Evolutionary conservation across 1,140 invertebrate species (phyloP).

Genomic region (Pissodes strobi): DNA sequence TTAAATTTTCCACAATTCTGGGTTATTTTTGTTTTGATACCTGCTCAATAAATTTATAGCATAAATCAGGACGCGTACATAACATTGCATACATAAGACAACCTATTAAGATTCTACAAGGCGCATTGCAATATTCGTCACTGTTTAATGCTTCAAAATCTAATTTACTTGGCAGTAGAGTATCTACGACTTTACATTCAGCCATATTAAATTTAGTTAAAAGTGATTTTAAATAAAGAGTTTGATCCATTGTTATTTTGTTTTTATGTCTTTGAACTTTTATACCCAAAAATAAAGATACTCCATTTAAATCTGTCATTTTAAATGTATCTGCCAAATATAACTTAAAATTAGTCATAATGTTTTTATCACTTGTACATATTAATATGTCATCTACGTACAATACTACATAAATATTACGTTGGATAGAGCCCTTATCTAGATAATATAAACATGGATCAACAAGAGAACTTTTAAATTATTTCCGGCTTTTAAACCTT

Average conservation of each 20-base stretch:
- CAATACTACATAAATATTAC: conserved; percentile 35
- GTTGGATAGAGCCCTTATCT: not conserved
- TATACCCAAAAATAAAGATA: conserved; percentile 38
- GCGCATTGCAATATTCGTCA: conserved; percentile 38
- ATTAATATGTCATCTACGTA: too few relatives aligned
- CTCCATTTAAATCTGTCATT: conserved; percentile 21
- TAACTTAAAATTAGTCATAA: conserved; percentile 33
- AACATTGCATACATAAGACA: too few relatives aligned
- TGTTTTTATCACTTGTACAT: too few relatives aligned
- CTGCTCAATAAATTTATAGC: conserved; percentile 48
- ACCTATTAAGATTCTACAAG: conserved; percentile 47
- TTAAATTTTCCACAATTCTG: conserved; percentile 1
- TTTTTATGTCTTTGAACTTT: conserved; percentile 32
- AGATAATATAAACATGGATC: conserved; percentile 10
- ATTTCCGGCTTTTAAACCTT: not conserved
- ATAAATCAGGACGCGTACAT: conserved; percentile 48
- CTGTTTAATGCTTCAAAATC: conserved; percentile 39
- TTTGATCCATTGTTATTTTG: conserved; percentile 24
- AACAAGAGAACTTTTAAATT: too few relatives aligned
- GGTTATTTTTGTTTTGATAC: conserved; percentile 32
- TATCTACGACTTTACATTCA: conserved; percentile 1
- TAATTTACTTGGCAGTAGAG: not conserved
- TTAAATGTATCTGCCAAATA: conserved; percentile 1
- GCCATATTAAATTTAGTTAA: too few relatives aligned
- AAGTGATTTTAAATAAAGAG: too few relatives aligned